Percentiles rank a stretch among this genome's conserved stretches.
Evolutionary conservation across 2,888 invertebrate genomes (phyloP).

Genomic region (Aproaerema taeniolella): DNA sequence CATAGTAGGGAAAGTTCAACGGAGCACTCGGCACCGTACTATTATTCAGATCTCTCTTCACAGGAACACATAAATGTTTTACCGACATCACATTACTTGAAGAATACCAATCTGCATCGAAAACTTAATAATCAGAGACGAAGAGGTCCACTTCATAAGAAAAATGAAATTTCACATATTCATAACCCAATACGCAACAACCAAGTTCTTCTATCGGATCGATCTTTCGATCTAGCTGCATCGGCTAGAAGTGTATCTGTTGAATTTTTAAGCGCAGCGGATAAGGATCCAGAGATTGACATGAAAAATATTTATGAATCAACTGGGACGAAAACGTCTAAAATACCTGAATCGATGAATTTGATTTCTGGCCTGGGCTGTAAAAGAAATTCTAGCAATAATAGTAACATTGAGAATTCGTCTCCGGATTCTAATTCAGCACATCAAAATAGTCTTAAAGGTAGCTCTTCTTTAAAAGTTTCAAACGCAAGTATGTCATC

Average conservation of each 20-base stretch:
- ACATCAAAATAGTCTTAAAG: conserved; percentile 30
- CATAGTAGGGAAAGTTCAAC: conserved; percentile 80
- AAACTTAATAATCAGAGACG: conserved; percentile 86
- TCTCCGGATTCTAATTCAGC: conserved; percentile 39
- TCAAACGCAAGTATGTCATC: conserved; percentile 71
- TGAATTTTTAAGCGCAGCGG: conserved; percentile 81
- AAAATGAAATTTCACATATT: conserved; percentile 83
- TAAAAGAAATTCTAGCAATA: conserved; percentile 53
- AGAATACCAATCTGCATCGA: conserved; percentile 69
- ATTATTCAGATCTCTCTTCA: conserved; percentile 86
- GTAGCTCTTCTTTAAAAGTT: conserved; percentile 44
- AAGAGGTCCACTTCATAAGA: conserved; percentile 76
- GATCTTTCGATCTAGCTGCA: conserved; percentile 71
- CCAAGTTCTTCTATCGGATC: conserved; percentile 46
- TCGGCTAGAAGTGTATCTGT: conserved; percentile 80
- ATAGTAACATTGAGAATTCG: conserved; percentile 38
- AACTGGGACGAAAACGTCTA: conserved; percentile 77
- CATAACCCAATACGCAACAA: conserved; percentile 82
- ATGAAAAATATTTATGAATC: conserved; percentile 85
- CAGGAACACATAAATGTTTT: conserved; percentile 69
- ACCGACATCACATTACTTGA: conserved; percentile 63
- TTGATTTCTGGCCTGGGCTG: conserved; percentile 66
- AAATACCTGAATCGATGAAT: conserved; percentile 73
- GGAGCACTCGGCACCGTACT: conserved; percentile 88
- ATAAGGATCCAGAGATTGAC: conserved; percentile 81